A percentile compares a stretch with the other conserved stretches of the same genome.
phyloP scores from a whole-genome alignment of 1,140 invertebrate species.

The Drosophila quadrilineata region DNA sequence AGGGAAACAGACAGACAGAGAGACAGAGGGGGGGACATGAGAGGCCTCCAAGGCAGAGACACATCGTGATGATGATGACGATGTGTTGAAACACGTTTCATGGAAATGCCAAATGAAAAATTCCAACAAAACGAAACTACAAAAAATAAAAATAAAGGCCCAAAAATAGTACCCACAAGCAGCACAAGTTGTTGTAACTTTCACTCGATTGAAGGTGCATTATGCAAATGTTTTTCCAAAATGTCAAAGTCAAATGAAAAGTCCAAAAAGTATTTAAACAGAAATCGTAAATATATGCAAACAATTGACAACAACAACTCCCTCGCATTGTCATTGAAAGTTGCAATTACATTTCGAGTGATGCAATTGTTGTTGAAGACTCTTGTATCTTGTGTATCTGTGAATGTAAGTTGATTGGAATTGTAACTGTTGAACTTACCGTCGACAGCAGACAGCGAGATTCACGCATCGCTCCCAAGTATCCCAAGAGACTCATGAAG shows the following conservation, averaged over 20 bases:
- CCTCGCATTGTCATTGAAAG: slow-evolving; percentile 20
- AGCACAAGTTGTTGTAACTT: not conserved
- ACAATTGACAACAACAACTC: slow-evolving; percentile 32
- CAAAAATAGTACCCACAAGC: slow-evolving; percentile 9
- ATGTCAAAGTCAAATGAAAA: slow-evolving; percentile 59
- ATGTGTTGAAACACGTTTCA: slow-evolving; percentile 25
- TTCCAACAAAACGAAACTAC: slow-evolving; percentile 22
- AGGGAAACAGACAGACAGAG: slow-evolving; percentile 8
- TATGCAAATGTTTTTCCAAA: slow-evolving; percentile 33
- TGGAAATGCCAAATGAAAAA: slow-evolving; percentile 34
- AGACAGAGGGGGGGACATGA: too few species aligned
- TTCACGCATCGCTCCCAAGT: slow-evolving; percentile 92
- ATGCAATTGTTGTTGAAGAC: slow-evolving; percentile 23
- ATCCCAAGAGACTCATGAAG: slow-evolving; percentile 91
- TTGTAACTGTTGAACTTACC: slow-evolving; percentile 83
- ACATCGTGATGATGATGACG: slow-evolving; percentile 10
- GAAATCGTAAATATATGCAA: slow-evolving; percentile 38
- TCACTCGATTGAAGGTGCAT: not conserved
- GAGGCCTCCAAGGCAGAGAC: slow-evolving; percentile 21
- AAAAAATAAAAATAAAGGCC: slow-evolving; percentile 7
- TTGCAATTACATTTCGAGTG: slow-evolving; percentile 20
- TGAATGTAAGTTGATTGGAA: not conserved
- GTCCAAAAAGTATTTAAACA: slow-evolving; percentile 14
- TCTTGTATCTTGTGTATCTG: not conserved
- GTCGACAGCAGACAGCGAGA: slow-evolving; percentile 89